Conservation (phyloP, 2,888 invertebrate genomes). For the Acanthoscelides obtectus region DNA sequence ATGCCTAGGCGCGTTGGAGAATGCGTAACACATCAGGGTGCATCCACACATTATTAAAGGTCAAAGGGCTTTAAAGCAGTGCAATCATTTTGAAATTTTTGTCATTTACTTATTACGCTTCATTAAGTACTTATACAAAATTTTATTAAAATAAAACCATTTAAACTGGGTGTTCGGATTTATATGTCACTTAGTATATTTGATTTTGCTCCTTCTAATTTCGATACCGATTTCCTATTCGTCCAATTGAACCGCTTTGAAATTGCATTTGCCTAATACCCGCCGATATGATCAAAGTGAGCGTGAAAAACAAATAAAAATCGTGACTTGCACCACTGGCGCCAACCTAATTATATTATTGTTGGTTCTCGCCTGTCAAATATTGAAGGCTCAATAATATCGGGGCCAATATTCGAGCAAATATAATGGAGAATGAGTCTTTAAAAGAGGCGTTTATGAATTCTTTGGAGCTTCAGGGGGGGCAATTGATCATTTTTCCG, state of each 20-base stretch:
- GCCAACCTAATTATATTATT: constrained; percentile 28
- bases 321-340: constrained; percentile 33
- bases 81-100: no score
- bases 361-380: constrained; percentile 26
- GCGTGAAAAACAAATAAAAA: constrained; percentile 37
- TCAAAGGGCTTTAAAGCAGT: no score
- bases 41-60: no score
- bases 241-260: not conserved
- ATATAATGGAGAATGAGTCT: constrained; percentile 4
- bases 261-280: not conserved
- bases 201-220: not conserved
- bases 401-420: constrained; percentile 9
- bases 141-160: no score
- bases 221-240: not conserved
- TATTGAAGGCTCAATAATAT: constrained; percentile 13
- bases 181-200: no score
- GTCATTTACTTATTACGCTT: no score
- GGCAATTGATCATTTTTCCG: not conserved
- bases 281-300: not conserved
- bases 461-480: not conserved
- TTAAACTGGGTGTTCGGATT: no score
- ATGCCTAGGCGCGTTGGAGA: no score
- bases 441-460: not conserved
- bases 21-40: no score
- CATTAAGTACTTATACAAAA: no score